Evolutionary conservation across 2,888 invertebrate species (phyloP), one percentile per base, ranked within the genome.

Genomic region (Galeopsomyia nigrocyanea): DNA sequence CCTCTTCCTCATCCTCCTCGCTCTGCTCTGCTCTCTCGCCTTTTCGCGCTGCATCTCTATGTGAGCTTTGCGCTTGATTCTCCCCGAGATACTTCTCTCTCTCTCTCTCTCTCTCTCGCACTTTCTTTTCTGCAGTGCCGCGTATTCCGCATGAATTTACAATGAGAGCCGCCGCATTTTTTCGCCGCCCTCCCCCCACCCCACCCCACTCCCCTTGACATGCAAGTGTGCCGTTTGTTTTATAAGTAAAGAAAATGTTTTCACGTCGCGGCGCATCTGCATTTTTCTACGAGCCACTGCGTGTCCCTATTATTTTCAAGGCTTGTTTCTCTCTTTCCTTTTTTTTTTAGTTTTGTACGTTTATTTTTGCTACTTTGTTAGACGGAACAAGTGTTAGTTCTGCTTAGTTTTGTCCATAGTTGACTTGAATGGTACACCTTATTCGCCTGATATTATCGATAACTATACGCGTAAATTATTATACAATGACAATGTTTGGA

Each of bases 141-240:
- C 74, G 76, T 78, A 79, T 81, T 79, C 77, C 78, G 76, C 80
- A 81, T 82, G 83, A 83, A 83, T 83, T 81, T 80, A 73, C 80
- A 82, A 83, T 79, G 80, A 82, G 80, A 78, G 77, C 58, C 61
- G 65, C 73, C 69, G 75, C 74, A 63, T 46, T 62, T 65, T 69
- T 69, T 73, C 31, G 19, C 53, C 66, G 53, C 74, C 75, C 63
- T 73, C 76, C 75, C 71, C 73, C 68, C 76, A 75, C 76, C 5
- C 39, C 17, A 5, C 31, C 16, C 17, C n/a, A n/a, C n/a, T n/a
- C n/a, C n/a, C n/a, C n/a, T n/a, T 26, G 21, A 50, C 53, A 13
- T 21, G 47, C 49, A 39, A 39, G 39, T 39, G 61, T 17, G 56
- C 31, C 67, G 39, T 60, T 71, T 65, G 47, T 74, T 68, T 71